phyloP scores from a whole-genome alignment of 2,113 vertebrate species.

The Cinclus mexicanus region DNA sequence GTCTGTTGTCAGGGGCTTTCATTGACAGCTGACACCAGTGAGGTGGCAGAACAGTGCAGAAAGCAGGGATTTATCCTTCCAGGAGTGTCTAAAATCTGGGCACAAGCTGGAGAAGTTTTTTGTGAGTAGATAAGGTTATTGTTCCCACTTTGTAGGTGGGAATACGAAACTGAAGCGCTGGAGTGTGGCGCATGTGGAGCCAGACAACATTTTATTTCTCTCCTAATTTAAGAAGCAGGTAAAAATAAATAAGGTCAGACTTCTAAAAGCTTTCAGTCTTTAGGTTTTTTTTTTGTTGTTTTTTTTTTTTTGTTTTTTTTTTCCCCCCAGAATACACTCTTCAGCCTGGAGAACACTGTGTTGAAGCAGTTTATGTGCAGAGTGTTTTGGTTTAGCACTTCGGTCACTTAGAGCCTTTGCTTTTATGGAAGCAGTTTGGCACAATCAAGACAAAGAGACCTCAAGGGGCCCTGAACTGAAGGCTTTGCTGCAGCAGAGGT shows the following conservation, averaged over 20 bases:
- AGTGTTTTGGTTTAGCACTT: neutral
- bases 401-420: neutral
- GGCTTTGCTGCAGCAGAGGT: neutral
- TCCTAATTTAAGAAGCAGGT: neutral
- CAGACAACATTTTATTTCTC: neutral
- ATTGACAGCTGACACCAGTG: neutral
- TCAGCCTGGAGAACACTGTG: neutral
- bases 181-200: neutral
- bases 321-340: neutral
- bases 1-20: neutral
- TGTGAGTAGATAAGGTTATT: neutral
- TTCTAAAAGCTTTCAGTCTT: neutral
- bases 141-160: neutral
- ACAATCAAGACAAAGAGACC: neutral
- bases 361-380: neutral
- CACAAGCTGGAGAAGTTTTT: neutral
- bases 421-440: neutral
- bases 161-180: neutral
- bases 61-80: neutral
- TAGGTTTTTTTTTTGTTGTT: too few species aligned
- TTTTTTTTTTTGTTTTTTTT: neutral
- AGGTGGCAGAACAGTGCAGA: neutral
- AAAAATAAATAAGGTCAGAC: neutral
- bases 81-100: neutral
- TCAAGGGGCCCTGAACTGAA: neutral